phyloP scores from a whole-genome alignment of 1,140 invertebrate genomes.

The Halictus rubicundus region DNA sequence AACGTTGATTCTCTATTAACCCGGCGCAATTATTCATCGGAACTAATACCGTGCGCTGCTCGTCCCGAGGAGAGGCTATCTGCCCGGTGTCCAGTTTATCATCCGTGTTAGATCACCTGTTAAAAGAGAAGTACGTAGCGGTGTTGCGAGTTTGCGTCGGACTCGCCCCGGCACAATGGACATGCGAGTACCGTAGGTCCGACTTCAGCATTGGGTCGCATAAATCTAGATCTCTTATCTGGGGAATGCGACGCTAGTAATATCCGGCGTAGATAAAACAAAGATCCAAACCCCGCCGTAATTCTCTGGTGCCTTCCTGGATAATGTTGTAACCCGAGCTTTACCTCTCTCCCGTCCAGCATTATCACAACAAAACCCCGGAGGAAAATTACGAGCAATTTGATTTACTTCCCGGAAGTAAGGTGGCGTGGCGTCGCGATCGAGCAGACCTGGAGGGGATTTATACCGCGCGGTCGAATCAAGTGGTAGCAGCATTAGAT shows the following conservation, averaged over 20 bases:
- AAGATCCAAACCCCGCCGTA: conserved; percentile 58
- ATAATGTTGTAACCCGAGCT: conserved; percentile 59
- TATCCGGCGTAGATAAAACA: conserved; percentile 64
- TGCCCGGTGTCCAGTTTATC: not conserved
- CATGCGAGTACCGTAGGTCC: conserved; percentile 35
- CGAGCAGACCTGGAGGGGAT: conserved; percentile 35
- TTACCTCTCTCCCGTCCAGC: conserved; percentile 11
- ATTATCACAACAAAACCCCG: conserved; percentile 57
- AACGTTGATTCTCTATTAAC: conserved; percentile 3
- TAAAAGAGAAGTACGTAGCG: conserved; percentile 18
- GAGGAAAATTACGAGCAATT: conserved; percentile 60
- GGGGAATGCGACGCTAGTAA: conserved; percentile 52
- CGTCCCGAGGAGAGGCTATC: not conserved
- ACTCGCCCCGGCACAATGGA: conserved; percentile 32
- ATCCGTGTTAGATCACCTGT: not conserved
- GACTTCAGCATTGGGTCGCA: conserved; percentile 37
- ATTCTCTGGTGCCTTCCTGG: conserved; percentile 54
- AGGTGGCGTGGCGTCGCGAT: conserved; percentile 43
- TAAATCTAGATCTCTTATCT: conserved; percentile 49
- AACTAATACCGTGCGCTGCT: not conserved
- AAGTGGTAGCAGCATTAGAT: conserved; percentile 54
- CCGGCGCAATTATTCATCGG: not conserved
- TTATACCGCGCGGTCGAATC: conserved; percentile 28
- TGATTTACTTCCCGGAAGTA: conserved; percentile 66
- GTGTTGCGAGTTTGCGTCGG: conserved; percentile 28